A percentile compares a stretch with the other conserved stretches of the same genome.
Evolutionary conservation across 2,888 invertebrate species (phyloP).

Genomic region (Drosophila anceps): DNA sequence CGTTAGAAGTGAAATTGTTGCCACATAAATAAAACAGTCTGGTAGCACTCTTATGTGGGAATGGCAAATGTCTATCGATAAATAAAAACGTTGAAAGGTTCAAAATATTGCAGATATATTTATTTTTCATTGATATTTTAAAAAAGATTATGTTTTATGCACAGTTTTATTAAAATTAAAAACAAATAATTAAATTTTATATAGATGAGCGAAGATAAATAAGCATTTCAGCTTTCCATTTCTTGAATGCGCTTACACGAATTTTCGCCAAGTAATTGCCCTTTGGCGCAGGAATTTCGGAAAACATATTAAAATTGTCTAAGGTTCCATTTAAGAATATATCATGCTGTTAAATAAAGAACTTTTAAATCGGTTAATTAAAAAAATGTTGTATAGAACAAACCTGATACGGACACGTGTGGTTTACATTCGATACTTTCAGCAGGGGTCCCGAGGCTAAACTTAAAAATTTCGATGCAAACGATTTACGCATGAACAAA

Average conservation of each 20-base stretch:
- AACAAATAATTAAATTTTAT: background rate
- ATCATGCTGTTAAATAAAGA: constrained; percentile 14
- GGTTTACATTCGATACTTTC: constrained; percentile 24
- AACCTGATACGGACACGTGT: constrained; percentile 35
- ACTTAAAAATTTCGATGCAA: constrained; percentile 1
- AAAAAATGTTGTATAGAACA: background rate
- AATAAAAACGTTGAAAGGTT: background rate
- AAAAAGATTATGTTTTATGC: too few species aligned
- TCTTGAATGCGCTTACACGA: constrained; percentile 25
- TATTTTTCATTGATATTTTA: too few species aligned
- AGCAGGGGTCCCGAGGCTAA: background rate
- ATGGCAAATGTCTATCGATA: constrained; percentile 1
- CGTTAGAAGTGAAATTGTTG: constrained; percentile 8
- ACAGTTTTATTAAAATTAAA: too few species aligned
- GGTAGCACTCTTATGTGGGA: background rate
- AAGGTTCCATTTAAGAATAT: constrained; percentile 17
- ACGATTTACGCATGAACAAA: background rate
- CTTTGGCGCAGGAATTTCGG: constrained; percentile 39
- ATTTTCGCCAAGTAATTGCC: constrained; percentile 35
- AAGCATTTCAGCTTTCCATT: constrained; percentile 23
- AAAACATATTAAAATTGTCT: constrained; percentile 1
- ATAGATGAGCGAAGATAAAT: background rate
- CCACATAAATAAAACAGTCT: background rate
- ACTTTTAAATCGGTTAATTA: background rate
- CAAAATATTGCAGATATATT: background rate